These are phyloP conservation scores for Epistrophe grossulariae DNA, from an alignment of 2,888 invertebrate species.

Conservation along the genomic window DNA sequence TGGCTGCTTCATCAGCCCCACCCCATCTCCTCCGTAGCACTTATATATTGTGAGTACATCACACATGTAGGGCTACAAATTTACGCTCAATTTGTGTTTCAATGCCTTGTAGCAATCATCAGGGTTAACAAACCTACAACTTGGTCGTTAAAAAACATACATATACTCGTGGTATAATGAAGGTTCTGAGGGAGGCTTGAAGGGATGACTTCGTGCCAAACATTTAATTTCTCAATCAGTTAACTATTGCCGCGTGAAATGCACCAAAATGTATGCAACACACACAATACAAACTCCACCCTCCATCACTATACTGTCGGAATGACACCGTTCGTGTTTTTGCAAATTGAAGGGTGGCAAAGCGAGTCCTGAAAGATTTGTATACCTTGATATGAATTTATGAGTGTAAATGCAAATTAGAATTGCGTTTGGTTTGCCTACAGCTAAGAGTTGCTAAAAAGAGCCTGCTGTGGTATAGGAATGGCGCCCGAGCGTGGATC, in stretches of 20 bases:
- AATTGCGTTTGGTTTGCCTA: slow-evolving; percentile 39
- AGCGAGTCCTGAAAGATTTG: slow-evolving; percentile 63
- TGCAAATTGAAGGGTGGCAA: slow-evolving; percentile 69
- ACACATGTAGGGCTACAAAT: slow-evolving; percentile 62
- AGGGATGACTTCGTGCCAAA: slow-evolving; percentile 33
- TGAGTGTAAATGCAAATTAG: slow-evolving; percentile 73
- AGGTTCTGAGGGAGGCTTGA: neutral
- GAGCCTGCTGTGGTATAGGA: neutral
- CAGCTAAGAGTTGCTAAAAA: slow-evolving; percentile 1
- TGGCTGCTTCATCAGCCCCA: slow-evolving; percentile 13
- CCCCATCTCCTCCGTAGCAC: neutral
- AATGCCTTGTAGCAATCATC: slow-evolving; percentile 71
- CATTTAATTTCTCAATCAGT: slow-evolving; percentile 75
- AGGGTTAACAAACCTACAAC: slow-evolving; percentile 76
- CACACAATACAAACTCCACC: neutral
- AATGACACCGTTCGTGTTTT: slow-evolving; percentile 65
- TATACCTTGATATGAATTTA: slow-evolving; percentile 70
- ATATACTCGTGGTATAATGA: neutral
- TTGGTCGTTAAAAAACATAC: slow-evolving; percentile 47
- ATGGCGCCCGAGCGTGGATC: slow-evolving; percentile 29
- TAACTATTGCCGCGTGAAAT: slow-evolving; percentile 61
- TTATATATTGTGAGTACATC: slow-evolving; percentile 15
- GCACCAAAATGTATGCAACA: slow-evolving; percentile 66
- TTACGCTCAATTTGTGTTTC: slow-evolving; percentile 75
- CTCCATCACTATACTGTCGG: neutral